Base-by-base conservation (phyloP, 1,140 invertebrate genomes). In the Drosophila ogumai region DNA sequence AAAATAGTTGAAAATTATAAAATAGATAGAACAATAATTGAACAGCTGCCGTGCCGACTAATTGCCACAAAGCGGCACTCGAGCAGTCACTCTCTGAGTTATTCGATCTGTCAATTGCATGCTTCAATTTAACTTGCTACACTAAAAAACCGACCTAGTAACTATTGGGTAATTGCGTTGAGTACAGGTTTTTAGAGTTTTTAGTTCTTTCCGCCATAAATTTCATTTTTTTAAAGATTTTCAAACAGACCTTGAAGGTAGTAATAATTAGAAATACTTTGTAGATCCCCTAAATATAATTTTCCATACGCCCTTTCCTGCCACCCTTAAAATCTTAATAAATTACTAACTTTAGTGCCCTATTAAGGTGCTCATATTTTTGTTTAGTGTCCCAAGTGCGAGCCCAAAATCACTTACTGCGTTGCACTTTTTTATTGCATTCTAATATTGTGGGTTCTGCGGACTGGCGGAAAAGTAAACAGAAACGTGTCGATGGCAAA, bases 21-120 rank as follows among this genome's bases (percentile, higher is more conserved):
- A 55, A 72, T 72, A 84, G 34, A 49, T 60, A 69, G 67, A 17
- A 49, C 46, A 71, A 81, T 78, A 86, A 81, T 86, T 86, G 64
- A 79, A 66, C 81, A 85, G 78, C 74, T 81, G 81, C 59, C 46
- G 49, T 19, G 59, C 9, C 32, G 68, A 58, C 56, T 71, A 60
- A 54, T 75, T 63, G 57, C 65, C 25, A 15, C 67, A 58, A 68
- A 75, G 69, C 71, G 64, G 60, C 75, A 68, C 17, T 66, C 46
- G n/a, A 10, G 36, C n/a, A 31, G 41, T 59, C 69, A 61, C 6
- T 47, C 46, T 13, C 47, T 38, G 15, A 49, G 38, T 52, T 61
- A 56, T 43, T 79, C 71, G 57, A 50, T 54, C 38, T 58, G 7
- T 25, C 63, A 68, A 65, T 79, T 47, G 82, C 84, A 44, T 65